phyloP scores from a whole-genome alignment of 2,888 invertebrate species.

The Erebia palarica region DNA sequence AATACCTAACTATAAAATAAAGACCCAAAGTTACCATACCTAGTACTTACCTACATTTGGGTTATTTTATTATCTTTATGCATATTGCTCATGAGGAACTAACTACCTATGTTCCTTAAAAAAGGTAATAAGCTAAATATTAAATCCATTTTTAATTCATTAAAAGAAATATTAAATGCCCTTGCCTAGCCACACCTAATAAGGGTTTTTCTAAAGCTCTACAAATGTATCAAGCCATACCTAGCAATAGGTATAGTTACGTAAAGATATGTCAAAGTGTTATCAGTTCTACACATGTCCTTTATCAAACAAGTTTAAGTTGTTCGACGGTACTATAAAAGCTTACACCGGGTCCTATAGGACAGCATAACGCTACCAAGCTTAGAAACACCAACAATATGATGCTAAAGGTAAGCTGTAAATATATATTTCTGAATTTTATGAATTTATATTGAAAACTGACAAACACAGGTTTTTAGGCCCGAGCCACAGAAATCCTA shows the following conservation, averaged over 20 bases:
- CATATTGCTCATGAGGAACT: no score
- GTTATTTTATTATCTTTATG: no score
- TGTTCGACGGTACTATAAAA: slow-evolving; percentile 63
- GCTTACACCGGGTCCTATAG: slow-evolving; percentile 48
- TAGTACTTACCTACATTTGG: no score
- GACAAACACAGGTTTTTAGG: no score
- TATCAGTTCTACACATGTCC: slow-evolving; percentile 54
- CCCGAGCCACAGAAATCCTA: no score
- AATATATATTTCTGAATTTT: slow-evolving; percentile 17
- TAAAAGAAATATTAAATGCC: slow-evolving; percentile 26
- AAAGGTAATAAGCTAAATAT: no score
- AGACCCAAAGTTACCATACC: no score
- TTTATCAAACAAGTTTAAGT: slow-evolving; percentile 21
- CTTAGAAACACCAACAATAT: slow-evolving; percentile 59
- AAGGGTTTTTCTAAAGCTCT: slow-evolving; percentile 43
- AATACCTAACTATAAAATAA: no score
- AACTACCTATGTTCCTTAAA: neutral
- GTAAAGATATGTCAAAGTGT: slow-evolving; percentile 40
- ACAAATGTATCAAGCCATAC: slow-evolving; percentile 26
- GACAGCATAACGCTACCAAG: slow-evolving; percentile 57
- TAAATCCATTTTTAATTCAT: no score
- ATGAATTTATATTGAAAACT: neutral
- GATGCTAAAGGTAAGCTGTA: slow-evolving; percentile 68
- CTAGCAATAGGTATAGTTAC: neutral
- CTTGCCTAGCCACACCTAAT: slow-evolving; percentile 44